Percentiles rank a stretch among this genome's conserved stretches.
Conservation (phyloP, 2,113 vertebrate species). For the Rhizomys pruinosus region DNA sequence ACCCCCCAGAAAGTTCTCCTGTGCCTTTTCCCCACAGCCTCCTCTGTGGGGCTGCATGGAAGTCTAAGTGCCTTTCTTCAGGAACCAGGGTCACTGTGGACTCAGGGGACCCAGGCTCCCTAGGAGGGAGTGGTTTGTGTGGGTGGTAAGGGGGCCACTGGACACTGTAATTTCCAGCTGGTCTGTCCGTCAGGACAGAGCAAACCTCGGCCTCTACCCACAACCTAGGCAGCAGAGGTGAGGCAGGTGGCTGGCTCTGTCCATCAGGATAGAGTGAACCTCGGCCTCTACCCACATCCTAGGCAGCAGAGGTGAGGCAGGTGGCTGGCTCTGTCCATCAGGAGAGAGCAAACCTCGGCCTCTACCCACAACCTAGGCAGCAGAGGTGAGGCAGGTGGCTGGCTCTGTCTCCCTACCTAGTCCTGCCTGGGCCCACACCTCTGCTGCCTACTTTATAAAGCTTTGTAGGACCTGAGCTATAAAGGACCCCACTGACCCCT, state of each 20-base stretch:
- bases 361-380: constrained; percentile 66
- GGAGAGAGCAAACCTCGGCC: constrained; percentile 79
- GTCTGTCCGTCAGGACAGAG: constrained; percentile 76
- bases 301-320: too few species aligned
- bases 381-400: not conserved
- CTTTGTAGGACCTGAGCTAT: not conserved
- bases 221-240: constrained; percentile 64
- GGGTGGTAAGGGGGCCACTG: constrained; percentile 56
- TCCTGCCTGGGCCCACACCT: too few species aligned
- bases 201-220: constrained; percentile 73
- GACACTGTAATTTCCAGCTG: constrained; percentile 77
- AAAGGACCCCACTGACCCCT: not conserved
- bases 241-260: not conserved
- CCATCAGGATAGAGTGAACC: too few species aligned
- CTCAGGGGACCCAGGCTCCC: not conserved
- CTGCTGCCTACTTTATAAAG: not conserved
- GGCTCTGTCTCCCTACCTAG: not conserved
- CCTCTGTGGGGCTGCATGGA: not conserved
- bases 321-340: too few species aligned
- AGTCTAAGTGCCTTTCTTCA: too few species aligned
- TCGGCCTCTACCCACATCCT: too few species aligned
- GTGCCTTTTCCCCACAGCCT: not conserved
- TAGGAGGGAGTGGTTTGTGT: constrained; percentile 74
- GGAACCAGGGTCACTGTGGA: not conserved
- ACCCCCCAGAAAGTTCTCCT: not conserved